Base-by-base conservation (phyloP, 2,113 vertebrate species). In the Onychorhynchus coronatus region DNA sequence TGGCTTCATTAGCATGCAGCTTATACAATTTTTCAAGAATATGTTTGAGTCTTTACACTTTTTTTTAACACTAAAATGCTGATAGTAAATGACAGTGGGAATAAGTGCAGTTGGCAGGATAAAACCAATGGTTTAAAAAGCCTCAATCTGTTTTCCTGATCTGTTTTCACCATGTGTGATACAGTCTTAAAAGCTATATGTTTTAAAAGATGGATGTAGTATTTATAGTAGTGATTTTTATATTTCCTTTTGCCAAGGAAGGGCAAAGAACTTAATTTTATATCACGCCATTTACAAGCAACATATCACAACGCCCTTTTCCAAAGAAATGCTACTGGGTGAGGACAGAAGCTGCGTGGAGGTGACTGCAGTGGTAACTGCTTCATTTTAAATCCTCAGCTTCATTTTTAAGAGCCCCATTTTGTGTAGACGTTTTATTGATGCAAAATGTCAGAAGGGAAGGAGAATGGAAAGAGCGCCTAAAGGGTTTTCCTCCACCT, bases 141-240 rank as follows among this genome's bases (percentile, higher is more conserved):
- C 86, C 74, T 91, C 93, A 94, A 95, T 96, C 93, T 94, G 96
- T 97, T 97, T 97, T 90, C 85, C 49, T 95, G 96, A 91, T 95
- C 95, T 93, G 90, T 94, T 95, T 94, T 92, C 70, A 91, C 80
- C 73, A 93, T 78, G 65, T 85, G 79, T 75, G 92, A 90, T 91
- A 68, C 47, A 93, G 68, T 56, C 83, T 91, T 92, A 78, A 90
- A 88, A 94, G 73, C 76, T 72, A 94, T 94, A 92, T 41, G 58
- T 92, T 94, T 92, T 89, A 82, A 92, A 85, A 87, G 76, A 89
- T 66, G 65, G 83, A 68, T 85, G 56, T 37, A 31, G 56, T 81
- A 86, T 94, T 96, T 96, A 75, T 89, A 87, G 86, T 39, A 72
- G 62, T 33, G 85, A 53, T 81, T 96, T 95, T 86, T 90, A 16